Percentiles rank a stretch among this genome's conserved stretches.
Conservation (phyloP, 2,888 invertebrate genomes). For the Philonicus albiceps region DNA sequence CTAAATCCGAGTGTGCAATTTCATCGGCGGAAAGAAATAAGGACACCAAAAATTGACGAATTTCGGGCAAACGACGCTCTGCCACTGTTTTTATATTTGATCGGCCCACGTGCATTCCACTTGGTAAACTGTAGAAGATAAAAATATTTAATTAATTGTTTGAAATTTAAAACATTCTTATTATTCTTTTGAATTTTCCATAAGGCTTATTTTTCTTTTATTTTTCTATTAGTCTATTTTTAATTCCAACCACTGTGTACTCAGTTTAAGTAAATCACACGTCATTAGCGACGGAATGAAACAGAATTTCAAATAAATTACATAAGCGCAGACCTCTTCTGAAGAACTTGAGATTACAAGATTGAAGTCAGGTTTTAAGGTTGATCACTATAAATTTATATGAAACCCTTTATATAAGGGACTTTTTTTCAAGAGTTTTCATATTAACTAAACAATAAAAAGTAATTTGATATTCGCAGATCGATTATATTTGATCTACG, state of each 20-base stretch:
- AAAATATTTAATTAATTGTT: background rate
- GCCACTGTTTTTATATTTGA: constrained; percentile 96
- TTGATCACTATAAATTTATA: too few relatives aligned
- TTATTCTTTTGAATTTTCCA: background rate
- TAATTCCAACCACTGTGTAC: background rate
- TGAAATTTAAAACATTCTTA: background rate
- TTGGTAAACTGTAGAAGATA: constrained; percentile 68
- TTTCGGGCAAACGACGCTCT: constrained; percentile 87
- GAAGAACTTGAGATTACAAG: background rate
- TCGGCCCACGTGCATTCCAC: constrained; percentile 84
- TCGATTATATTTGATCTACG: too few relatives aligned
- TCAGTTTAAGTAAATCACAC: background rate
- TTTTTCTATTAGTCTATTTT: background rate
- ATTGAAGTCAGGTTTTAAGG: background rate
- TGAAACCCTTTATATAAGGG: too few relatives aligned
- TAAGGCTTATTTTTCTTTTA: background rate
- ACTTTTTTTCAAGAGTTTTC: too few relatives aligned
- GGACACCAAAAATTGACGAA: constrained; percentile 86
- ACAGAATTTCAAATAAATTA: background rate
- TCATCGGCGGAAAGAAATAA: constrained; percentile 89
- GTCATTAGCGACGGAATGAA: background rate
- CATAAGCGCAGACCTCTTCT: background rate
- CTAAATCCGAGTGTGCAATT: constrained; percentile 93
- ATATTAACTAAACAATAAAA: too few relatives aligned
- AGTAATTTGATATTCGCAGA: too few relatives aligned